Conservation (phyloP, 2,888 invertebrate genomes). For the Diarsia brunnea region DNA sequence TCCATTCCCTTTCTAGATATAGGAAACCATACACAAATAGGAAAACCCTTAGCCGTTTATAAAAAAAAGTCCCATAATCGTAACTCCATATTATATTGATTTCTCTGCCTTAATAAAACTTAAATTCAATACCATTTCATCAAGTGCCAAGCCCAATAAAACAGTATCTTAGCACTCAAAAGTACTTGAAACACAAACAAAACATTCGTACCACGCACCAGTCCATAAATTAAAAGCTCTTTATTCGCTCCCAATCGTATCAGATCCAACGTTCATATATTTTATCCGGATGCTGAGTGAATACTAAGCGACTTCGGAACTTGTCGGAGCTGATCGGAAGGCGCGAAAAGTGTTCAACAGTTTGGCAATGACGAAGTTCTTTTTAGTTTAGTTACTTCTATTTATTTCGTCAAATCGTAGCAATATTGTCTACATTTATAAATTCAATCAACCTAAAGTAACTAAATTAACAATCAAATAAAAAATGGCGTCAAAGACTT, state of each 20-base stretch:
- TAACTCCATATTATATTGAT: constrained; percentile 1
- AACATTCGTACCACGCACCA: constrained; percentile 48
- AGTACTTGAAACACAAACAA: constrained; percentile 53
- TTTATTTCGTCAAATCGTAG: neutral
- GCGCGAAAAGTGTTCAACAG: constrained; percentile 29
- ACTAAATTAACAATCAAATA: neutral
- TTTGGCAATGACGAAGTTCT: constrained; percentile 6
- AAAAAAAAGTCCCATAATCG: neutral
- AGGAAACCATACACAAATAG: neutral
- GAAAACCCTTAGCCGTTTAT: too few species aligned
- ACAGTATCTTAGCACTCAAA: constrained; percentile 33
- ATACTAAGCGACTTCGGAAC: constrained; percentile 56
- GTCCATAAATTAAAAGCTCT: constrained; percentile 62
- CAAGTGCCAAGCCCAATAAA: constrained; percentile 42
- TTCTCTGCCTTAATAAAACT: constrained; percentile 3
- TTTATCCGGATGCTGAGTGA: constrained; percentile 61
- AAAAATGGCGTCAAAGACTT: neutral
- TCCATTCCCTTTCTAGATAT: neutral
- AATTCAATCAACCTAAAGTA: too few species aligned
- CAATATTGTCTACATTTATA: neutral
- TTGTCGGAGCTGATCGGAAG: constrained; percentile 29
- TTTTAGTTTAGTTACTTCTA: neutral
- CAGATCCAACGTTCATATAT: constrained; percentile 64
- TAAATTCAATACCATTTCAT: constrained; percentile 27
- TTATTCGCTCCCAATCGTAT: constrained; percentile 62